Evolutionary conservation across 2,888 invertebrate species (phyloP).

Genomic region (Craniophora ligustri): DNA sequence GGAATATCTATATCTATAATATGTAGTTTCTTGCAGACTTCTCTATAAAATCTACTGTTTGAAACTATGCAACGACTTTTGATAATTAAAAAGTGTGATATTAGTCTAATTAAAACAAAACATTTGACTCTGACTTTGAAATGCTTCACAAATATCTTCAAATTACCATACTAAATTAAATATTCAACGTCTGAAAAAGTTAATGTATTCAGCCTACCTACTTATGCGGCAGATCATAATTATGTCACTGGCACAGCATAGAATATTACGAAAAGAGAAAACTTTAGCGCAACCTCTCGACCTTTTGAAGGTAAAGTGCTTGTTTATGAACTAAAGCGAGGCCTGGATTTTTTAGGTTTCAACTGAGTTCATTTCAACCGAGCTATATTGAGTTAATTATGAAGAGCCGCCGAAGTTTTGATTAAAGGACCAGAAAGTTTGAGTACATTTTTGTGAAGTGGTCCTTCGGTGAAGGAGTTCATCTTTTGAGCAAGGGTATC

Average conservation of each 20-base stretch:
- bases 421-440: slow-evolving; percentile 32
- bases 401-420: slow-evolving; percentile 42
- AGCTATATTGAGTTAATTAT: slow-evolving; percentile 38
- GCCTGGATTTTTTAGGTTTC: slow-evolving; percentile 40
- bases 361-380: slow-evolving; percentile 37
- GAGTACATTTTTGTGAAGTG: slow-evolving; percentile 2
- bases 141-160: too few relatives aligned
- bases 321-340: slow-evolving; percentile 43
- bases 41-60: too few relatives aligned
- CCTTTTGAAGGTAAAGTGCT: slow-evolving; percentile 42
- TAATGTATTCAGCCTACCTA: slow-evolving; percentile 18
- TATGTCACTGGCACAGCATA: slow-evolving; percentile 15
- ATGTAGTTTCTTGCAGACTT: too few relatives aligned
- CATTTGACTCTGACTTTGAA: too few relatives aligned
- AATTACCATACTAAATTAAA: background rate
- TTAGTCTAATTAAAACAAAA: too few relatives aligned
- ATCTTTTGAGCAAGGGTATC: background rate
- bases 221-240: slow-evolving; percentile 12
- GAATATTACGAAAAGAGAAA: slow-evolving; percentile 27
- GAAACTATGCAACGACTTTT: too few relatives aligned
- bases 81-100: too few relatives aligned
- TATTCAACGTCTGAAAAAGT: slow-evolving; percentile 27
- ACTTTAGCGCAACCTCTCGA: slow-evolving; percentile 21
- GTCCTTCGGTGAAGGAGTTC: slow-evolving; percentile 12
- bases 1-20: too few relatives aligned